Evolutionary conservation across 2,888 invertebrate species (phyloP).

Genomic region (Papilio elwesi): DNA sequence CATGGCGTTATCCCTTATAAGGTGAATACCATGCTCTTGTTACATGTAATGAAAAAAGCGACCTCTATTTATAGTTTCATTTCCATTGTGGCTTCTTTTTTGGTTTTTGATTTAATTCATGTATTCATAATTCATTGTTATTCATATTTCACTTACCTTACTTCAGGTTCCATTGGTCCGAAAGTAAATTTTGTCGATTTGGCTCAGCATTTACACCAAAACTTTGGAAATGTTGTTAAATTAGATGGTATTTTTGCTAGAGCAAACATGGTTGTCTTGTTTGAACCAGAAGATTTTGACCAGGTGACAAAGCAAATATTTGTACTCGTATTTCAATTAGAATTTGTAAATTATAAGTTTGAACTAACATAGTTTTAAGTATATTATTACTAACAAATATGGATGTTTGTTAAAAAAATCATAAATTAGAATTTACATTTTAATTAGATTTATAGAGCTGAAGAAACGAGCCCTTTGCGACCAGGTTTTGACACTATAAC

Average conservation of each 20-base stretch:
- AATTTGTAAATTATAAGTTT: neutral
- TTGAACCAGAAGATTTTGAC: slow-evolving; percentile 66
- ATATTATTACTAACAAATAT: no score
- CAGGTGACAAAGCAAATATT: slow-evolving; percentile 50
- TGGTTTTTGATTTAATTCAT: no score
- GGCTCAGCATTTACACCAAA: slow-evolving; percentile 55
- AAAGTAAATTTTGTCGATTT: slow-evolving; percentile 58
- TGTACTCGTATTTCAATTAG: neutral
- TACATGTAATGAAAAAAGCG: neutral
- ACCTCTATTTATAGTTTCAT: neutral
- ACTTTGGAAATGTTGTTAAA: slow-evolving; percentile 68
- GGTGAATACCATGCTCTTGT: no score
- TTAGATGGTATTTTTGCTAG: slow-evolving; percentile 64
- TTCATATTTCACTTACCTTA: neutral
- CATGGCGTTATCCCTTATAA: no score
- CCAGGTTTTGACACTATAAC: slow-evolving; percentile 68
- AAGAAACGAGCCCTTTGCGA: slow-evolving; percentile 70
- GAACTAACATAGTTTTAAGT: no score
- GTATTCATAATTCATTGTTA: neutral
- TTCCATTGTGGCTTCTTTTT: no score
- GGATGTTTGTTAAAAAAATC: no score
- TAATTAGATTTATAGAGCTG: slow-evolving; percentile 70
- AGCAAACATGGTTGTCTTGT: slow-evolving; percentile 65
- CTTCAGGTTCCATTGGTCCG: slow-evolving; percentile 65
- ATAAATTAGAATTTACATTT: neutral